These are phyloP conservation scores for Pogonophryne albipinna DNA, from an alignment of 2,797 vertebrate species.

Conservation along the genomic window DNA sequence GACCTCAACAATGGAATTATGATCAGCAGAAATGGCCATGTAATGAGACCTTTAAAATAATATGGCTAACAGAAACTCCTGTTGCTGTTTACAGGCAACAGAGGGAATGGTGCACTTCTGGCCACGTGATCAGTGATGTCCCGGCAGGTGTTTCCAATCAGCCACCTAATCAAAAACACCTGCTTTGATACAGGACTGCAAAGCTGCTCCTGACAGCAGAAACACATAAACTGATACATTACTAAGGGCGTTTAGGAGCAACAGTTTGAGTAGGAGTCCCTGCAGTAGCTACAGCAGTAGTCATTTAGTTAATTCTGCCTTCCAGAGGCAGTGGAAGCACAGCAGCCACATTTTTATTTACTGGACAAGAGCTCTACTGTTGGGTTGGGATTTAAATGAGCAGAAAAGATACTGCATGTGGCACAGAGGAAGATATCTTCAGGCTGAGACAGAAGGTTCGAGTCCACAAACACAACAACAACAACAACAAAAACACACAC, in stretches of 20 bases:
- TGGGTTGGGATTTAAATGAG: constrained; percentile 17
- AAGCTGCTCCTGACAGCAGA: background rate
- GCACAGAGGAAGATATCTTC: constrained; percentile 16
- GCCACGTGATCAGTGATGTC: constrained; percentile 31
- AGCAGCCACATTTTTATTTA: constrained; percentile 44
- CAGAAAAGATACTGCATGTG: constrained; percentile 2
- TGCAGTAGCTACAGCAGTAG: background rate
- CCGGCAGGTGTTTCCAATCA: constrained; percentile 31
- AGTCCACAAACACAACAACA: background rate
- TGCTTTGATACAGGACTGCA: background rate
- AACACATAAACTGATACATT: background rate
- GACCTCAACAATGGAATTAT: no score
- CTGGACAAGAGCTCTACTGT: constrained; percentile 15
- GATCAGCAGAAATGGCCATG: no score
- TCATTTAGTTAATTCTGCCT: constrained; percentile 5
- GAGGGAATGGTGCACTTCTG: background rate
- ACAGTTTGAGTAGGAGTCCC: background rate
- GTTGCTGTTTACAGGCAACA: background rate
- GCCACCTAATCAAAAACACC: background rate
- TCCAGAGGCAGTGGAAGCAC: constrained; percentile 14
- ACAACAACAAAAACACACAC: no score
- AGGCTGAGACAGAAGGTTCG: constrained; percentile 11
- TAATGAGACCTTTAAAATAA: no score
- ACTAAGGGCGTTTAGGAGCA: background rate
- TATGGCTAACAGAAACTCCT: background rate